These are phyloP conservation scores for Pyxicephalus adspersus DNA, from an alignment of 2,113 vertebrate genomes.

Conservation along the genomic window DNA sequence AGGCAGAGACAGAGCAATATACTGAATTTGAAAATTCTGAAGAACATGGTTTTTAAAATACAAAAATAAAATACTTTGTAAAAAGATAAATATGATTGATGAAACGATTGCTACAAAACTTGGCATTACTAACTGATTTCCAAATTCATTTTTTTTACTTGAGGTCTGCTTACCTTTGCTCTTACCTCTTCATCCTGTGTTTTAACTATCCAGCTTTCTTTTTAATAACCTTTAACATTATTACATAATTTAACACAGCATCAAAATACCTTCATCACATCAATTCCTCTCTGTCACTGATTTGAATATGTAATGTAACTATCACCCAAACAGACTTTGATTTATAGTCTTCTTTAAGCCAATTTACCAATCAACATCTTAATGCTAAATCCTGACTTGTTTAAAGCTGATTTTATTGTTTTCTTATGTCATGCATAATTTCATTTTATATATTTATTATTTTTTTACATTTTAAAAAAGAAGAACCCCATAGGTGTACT, in stretches of 20 bases:
- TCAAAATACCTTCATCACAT: slow-evolving; percentile 21
- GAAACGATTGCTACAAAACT: too few relatives aligned
- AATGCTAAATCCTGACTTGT: background rate
- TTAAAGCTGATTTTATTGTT: too few relatives aligned
- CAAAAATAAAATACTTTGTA: too few relatives aligned
- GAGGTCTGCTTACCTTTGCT: background rate
- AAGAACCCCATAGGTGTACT: background rate
- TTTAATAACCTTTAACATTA: slow-evolving; percentile 47
- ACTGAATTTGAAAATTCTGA: too few relatives aligned
- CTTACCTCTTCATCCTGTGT: slow-evolving; percentile 22
- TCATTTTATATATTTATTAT: background rate
- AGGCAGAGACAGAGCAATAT: too few relatives aligned
- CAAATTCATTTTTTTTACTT: slow-evolving; percentile 5
- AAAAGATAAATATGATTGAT: too few relatives aligned
- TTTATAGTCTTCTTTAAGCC: slow-evolving; percentile 25
- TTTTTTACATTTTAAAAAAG: background rate
- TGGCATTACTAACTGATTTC: background rate
- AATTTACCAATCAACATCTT: slow-evolving; percentile 25
- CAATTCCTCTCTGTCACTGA: slow-evolving; percentile 31
- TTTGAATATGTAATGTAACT: slow-evolving; percentile 43
- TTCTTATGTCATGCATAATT: too few relatives aligned
- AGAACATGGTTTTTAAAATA: too few relatives aligned
- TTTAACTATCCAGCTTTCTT: slow-evolving; percentile 7
- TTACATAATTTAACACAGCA: slow-evolving; percentile 37
- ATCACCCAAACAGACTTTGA: slow-evolving; percentile 28